A percentile compares a stretch with the other conserved stretches of the same genome.
phyloP scores from a whole-genome alignment of 2,113 vertebrate genomes.

The Addax nasomaculatus region DNA sequence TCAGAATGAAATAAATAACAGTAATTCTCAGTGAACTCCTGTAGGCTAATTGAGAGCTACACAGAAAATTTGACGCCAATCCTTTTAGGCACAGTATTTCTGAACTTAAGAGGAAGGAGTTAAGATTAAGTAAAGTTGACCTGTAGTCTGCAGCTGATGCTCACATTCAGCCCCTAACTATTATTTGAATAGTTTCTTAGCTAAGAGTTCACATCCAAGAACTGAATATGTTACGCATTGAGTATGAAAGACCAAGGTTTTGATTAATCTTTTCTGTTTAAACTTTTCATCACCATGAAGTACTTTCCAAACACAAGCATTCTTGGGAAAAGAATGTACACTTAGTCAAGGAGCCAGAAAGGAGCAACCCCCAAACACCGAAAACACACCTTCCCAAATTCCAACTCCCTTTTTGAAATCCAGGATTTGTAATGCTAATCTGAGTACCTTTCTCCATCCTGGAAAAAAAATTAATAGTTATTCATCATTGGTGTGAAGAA shows the following conservation, averaged over 20 bases:
- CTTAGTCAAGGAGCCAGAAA: constrained; percentile 44
- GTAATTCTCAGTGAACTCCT: neutral
- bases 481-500: constrained; percentile 61
- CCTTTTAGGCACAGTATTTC: neutral
- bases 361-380: constrained; percentile 32
- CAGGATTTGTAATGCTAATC: constrained; percentile 49
- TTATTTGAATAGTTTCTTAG: constrained; percentile 55
- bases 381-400: constrained; percentile 53
- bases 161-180: constrained; percentile 39
- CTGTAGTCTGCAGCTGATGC: neutral
- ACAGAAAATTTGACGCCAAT: constrained; percentile 1
- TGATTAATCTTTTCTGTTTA: constrained; percentile 66
- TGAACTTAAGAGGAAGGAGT: neutral
- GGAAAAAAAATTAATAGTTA: constrained; percentile 49
- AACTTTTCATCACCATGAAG: constrained; percentile 55
- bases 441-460: constrained; percentile 8
- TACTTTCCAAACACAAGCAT: constrained; percentile 59
- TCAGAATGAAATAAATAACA: constrained; percentile 42
- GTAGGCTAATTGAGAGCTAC: neutral
- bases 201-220: constrained; percentile 50
- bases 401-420: constrained; percentile 18
- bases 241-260: constrained; percentile 55
- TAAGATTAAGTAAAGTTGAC: constrained; percentile 29
- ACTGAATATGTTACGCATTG: constrained; percentile 44
- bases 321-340: constrained; percentile 59